Percentiles rank a stretch among this genome's conserved stretches.
These are phyloP conservation scores for Bothrops jararaca DNA, from an alignment of 2,113 vertebrate genomes.

Conservation along the genomic window DNA sequence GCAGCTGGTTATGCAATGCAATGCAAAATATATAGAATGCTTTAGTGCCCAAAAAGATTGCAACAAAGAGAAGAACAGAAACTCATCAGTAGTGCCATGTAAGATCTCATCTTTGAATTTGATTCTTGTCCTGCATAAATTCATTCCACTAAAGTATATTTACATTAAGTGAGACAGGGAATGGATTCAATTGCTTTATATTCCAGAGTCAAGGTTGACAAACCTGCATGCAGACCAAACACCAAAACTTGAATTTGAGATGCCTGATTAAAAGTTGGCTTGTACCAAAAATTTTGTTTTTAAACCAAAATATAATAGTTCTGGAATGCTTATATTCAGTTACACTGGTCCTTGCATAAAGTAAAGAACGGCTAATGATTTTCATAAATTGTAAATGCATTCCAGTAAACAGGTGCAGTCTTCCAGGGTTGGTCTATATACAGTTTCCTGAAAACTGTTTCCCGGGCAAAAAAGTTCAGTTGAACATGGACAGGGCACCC, in stretches of 20 bases:
- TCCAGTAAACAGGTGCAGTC: neutral
- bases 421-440: neutral
- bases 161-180: conserved; percentile 34
- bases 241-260: neutral
- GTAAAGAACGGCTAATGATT: neutral
- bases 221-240: neutral
- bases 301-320: neutral
- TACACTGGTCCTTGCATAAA: neutral
- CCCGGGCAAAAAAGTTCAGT: neutral
- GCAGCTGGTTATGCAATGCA: conserved; percentile 91
- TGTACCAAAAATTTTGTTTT: neutral
- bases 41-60: conserved; percentile 93
- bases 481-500: neutral
- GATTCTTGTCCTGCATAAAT: conserved; percentile 40
- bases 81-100: conserved; percentile 93
- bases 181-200: conserved; percentile 30
- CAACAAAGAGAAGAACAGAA: conserved; percentile 96
- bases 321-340: neutral
- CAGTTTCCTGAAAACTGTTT: neutral
- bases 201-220: conserved; percentile 36
- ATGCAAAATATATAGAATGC: conserved; percentile 86
- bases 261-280: neutral
- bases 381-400: neutral
- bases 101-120: conserved; percentile 63
- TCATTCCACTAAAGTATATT: conserved; percentile 13